These are phyloP conservation scores for Hypercompe scribonia DNA, from an alignment of 2,888 invertebrate species.

Conservation along the genomic window DNA sequence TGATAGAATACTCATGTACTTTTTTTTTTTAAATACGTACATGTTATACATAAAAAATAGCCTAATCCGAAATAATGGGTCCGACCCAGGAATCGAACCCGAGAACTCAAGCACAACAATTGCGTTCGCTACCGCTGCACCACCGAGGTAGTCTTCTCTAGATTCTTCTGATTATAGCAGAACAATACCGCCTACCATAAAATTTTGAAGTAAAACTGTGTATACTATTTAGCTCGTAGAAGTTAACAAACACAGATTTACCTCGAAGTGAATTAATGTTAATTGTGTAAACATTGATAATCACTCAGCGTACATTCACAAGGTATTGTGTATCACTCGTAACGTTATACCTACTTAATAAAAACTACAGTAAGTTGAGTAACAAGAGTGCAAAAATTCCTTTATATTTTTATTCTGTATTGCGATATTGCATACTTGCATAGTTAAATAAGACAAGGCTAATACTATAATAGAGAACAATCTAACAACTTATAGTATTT, in stretches of 20 bases:
- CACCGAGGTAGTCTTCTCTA: too few relatives aligned
- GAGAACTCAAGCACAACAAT: too few relatives aligned
- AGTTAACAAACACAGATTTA: not conserved
- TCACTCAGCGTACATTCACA: not conserved
- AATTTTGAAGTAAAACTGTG: not conserved
- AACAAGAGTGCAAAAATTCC: not conserved
- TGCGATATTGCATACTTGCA: slow-evolving; percentile 6
- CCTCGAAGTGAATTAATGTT: not conserved
- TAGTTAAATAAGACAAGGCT: slow-evolving; percentile 17
- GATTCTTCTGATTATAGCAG: not conserved
- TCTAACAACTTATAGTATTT: slow-evolving; percentile 12
- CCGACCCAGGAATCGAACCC: too few relatives aligned
- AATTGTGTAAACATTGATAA: not conserved
- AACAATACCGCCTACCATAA: not conserved
- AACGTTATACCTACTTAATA: not conserved
- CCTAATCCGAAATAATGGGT: too few relatives aligned
- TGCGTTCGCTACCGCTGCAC: too few relatives aligned
- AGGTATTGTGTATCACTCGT: not conserved
- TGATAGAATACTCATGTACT: too few relatives aligned
- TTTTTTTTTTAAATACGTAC: too few relatives aligned
- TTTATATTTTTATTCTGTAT: slow-evolving; percentile 7
- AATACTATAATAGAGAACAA: slow-evolving; percentile 1
- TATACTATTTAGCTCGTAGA: not conserved
- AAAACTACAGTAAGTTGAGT: not conserved
- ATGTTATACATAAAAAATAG: too few relatives aligned